Percentiles rank a stretch among this genome's conserved stretches.
phyloP scores from a whole-genome alignment of 2,888 invertebrate species.

The Therioaphis trifolii region DNA sequence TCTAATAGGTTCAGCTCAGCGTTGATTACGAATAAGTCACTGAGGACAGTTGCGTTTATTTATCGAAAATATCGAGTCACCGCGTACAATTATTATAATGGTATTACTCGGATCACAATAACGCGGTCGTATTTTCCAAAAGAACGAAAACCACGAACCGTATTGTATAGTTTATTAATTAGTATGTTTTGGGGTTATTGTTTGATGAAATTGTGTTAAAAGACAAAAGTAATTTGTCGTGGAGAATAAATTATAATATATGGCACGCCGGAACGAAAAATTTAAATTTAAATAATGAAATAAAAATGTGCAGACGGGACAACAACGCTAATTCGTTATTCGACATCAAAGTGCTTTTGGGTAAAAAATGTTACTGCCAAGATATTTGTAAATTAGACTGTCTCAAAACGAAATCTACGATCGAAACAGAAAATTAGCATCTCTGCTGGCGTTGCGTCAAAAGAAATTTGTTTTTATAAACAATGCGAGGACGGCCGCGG shows the following conservation, averaged over 20 bases:
- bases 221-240: slow-evolving; percentile 19
- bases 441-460: slow-evolving; percentile 27
- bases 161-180: no score
- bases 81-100: no score
- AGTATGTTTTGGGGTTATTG: no score
- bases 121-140: no score
- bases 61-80: no score
- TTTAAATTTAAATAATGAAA: slow-evolving; percentile 26
- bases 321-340: slow-evolving; percentile 23
- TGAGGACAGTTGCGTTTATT: no score
- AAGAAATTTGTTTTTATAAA: slow-evolving; percentile 32
- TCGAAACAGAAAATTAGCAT: slow-evolving; percentile 32
- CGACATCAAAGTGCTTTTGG: slow-evolving; percentile 28
- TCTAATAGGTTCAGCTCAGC: no score
- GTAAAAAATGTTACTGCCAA: slow-evolving; percentile 21
- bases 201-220: no score
- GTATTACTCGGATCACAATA: no score
- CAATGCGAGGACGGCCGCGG: background rate
- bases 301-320: background rate
- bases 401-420: slow-evolving; percentile 26
- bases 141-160: no score
- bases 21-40: no score
- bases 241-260: background rate
- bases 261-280: background rate
- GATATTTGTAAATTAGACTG: slow-evolving; percentile 38